Evolutionary conservation across 2,113 vertebrate species (phyloP).

Genomic region (Albula goreensis): DNA sequence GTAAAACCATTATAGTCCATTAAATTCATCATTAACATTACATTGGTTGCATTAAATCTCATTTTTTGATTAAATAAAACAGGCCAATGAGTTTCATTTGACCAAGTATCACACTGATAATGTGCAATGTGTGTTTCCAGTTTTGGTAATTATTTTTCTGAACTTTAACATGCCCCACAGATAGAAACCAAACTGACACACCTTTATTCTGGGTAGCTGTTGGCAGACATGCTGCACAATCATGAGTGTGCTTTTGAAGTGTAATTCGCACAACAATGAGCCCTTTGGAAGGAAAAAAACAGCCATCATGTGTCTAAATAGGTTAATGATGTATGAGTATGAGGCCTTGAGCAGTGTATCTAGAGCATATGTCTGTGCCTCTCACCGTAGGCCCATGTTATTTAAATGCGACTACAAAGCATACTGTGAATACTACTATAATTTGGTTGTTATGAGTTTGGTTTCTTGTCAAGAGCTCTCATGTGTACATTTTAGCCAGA

Average conservation of each 20-base stretch:
- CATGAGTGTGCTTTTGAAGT: not conserved
- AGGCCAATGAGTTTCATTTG: not conserved
- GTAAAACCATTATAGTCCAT: not conserved
- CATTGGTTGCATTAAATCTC: not conserved
- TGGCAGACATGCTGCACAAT: not conserved
- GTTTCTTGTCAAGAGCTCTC: not conserved
- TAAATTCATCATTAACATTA: no score
- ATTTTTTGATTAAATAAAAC: not conserved
- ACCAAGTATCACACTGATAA: not conserved
- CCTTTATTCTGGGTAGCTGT: not conserved
- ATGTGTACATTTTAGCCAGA: not conserved
- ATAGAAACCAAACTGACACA: not conserved
- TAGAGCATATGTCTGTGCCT: no score
- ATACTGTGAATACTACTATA: not conserved
- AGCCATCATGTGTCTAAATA: not conserved
- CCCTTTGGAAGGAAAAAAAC: not conserved
- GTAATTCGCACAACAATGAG: not conserved
- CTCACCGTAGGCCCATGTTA: no score
- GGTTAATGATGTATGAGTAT: not conserved
- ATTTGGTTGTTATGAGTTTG: not conserved
- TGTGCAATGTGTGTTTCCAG: not conserved
- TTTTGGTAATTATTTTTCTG: not conserved
- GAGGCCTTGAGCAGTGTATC: no score
- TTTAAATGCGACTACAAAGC: no score
- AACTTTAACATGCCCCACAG: not conserved